Conservation (phyloP, 30 jellyfish, hydroid and myxozoan species). For the Aurelia sp. region DNA sequence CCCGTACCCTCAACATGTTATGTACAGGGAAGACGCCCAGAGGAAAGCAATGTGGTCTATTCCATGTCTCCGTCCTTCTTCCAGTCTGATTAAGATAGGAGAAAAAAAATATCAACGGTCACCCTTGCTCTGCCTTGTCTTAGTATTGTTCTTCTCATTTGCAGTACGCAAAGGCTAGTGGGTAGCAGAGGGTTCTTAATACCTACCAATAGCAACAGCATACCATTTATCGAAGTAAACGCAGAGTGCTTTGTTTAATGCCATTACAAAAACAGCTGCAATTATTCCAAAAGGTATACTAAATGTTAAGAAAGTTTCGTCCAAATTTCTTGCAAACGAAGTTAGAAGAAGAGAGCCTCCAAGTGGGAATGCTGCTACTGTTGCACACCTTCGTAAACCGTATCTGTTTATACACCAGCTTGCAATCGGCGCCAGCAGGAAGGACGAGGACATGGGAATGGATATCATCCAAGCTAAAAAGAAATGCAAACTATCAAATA, state of each 20-base stretch:
- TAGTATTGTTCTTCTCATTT: no score
- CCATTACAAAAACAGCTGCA: slow-evolving; percentile 19
- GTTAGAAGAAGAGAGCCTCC: slow-evolving; percentile 40
- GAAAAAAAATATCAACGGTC: background rate
- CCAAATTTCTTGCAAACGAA: slow-evolving; percentile 34
- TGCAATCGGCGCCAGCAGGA: slow-evolving; percentile 31
- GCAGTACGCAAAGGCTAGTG: background rate
- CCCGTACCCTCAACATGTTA: no score
- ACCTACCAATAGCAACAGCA: slow-evolving; percentile 43
- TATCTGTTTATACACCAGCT: slow-evolving; percentile 20
- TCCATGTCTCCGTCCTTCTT: no score
- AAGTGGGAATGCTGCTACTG: slow-evolving; percentile 36
- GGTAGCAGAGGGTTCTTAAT: background rate
- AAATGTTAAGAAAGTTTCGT: slow-evolving; percentile 30
- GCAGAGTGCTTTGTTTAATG: slow-evolving; percentile 14
- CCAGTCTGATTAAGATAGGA: no score
- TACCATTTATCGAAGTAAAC: slow-evolving; percentile 42
- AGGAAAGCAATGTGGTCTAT: no score
- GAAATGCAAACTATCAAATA: no score
- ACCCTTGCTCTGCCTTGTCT: background rate
- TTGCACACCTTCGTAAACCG: slow-evolving; percentile 33
- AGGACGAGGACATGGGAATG: slow-evolving; percentile 26
- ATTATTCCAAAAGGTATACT: slow-evolving; percentile 57
- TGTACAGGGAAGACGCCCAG: no score
- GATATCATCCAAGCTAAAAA: slow-evolving; percentile 60